Base-by-base conservation (phyloP, 2,888 invertebrate genomes). In the Agrochola circellaris region DNA sequence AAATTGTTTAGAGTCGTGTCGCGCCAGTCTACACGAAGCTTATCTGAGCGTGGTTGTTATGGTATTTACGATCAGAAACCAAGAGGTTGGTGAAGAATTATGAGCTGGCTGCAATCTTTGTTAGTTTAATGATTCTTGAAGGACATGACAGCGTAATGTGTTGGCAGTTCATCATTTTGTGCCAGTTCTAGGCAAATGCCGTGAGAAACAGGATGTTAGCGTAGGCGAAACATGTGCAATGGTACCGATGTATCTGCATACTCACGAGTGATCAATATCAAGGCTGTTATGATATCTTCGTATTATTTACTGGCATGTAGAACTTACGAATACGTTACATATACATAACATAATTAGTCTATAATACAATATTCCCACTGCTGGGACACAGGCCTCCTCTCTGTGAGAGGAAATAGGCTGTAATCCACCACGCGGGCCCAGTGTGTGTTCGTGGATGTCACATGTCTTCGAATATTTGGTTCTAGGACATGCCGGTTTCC, bases 161-260 rank as follows among this genome's bases (percentile, higher is more conserved):
- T 51, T 17, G 26, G 60, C 26, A 74, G 26, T 74, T 48, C 23
- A 38, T 76, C n/a, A 61, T 60, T 30, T 38, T 56, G 23, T 65
- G 13, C 45, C n/a, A 26, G 65, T 34, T 56, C 20, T 42, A 64
- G 20, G 20, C 26, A 17, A 45, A 56, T 65, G 45, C 9, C 79
- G 54, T 75, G 66, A 64, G 75, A 75, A 78, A 38, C 30, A n/a
- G 34, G 48, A 77, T 62, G 64, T 45, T 7, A 13, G 42, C 61
- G 30, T 77, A 20, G 54, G 30, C 42, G 34, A 34, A 62, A 0
- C 62, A 45, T 62, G 5, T 34, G 20, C 3, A 34, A 3, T 34
- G 62, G 38, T 67, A 23, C 6, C 13, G 62, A 42, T 26, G 42
- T 13, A 65, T 75, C 54, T 79, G 26, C 6, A 38, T 42, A 54